phyloP scores from a whole-genome alignment of 2,888 invertebrate genomes.

The Eilema depressum region DNA sequence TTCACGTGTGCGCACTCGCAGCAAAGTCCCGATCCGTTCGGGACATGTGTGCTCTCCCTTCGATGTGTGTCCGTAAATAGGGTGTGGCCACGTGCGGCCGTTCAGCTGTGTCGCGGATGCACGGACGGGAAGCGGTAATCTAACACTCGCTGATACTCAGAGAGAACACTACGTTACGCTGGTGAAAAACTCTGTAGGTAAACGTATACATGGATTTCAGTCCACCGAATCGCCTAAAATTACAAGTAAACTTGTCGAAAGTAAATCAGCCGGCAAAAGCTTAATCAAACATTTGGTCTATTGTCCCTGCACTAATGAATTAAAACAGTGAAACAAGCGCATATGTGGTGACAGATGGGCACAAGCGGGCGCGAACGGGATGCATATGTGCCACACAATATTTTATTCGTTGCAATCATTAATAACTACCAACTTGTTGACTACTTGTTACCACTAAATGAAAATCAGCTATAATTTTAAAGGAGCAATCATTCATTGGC shows the following conservation, averaged over 20 bases:
- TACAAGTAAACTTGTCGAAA: not conserved
- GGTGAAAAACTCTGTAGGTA: conserved; percentile 30
- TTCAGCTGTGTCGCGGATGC: conserved; percentile 85
- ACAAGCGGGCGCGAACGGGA: conserved; percentile 75
- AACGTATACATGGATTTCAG: not conserved
- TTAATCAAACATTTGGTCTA: conserved; percentile 65
- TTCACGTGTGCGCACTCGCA: conserved; percentile 85
- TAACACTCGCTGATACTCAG: conserved; percentile 79
- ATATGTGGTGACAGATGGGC: conserved; percentile 86
- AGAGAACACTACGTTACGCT: conserved; percentile 59
- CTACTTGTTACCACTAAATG: conserved; percentile 30
- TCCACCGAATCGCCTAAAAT: not conserved
- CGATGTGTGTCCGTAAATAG: conserved; percentile 85
- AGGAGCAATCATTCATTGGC: conserved; percentile 8
- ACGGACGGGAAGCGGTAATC: conserved; percentile 85
- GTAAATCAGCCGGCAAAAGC: conserved; percentile 18
- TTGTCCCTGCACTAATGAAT: conserved; percentile 81
- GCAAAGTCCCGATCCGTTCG: conserved; percentile 85
- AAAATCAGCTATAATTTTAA: conserved; percentile 51
- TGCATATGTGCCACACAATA: conserved; percentile 77
- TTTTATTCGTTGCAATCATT: conserved; percentile 78
- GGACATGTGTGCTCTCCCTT: conserved; percentile 86
- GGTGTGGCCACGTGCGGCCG: conserved; percentile 86
- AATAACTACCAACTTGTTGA: conserved; percentile 56
- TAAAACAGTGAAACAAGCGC: conserved; percentile 81